phyloP scores from a whole-genome alignment of 37 sponge, comb jelly and placozoan genomes.

The Dysidea cf. avara region DNA sequence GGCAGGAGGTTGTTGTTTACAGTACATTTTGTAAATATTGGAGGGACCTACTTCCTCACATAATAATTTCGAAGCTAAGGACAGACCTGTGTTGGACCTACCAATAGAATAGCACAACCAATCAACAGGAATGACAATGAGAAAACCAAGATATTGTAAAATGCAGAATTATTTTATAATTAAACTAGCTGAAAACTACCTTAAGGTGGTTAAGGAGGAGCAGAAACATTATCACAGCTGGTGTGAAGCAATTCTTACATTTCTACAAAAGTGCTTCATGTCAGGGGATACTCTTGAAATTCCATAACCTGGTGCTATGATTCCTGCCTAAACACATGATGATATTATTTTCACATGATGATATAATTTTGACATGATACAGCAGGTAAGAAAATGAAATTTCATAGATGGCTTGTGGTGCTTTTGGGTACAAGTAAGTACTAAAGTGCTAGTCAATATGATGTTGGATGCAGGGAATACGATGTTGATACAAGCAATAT shows the following conservation, averaged over 20 bases:
- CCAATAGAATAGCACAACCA: constrained; percentile 26
- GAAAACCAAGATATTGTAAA: constrained; percentile 22
- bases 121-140: constrained; percentile 29
- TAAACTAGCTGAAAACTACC: constrained; percentile 16
- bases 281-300: background rate
- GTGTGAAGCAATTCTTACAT: background rate
- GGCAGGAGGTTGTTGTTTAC: constrained; percentile 5
- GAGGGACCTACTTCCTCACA: constrained; percentile 34
- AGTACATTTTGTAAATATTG: constrained; percentile 30
- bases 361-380: too few species aligned
- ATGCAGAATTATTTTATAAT: background rate
- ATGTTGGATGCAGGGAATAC: too few species aligned
- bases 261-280: constrained; percentile 6
- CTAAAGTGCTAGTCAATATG: too few species aligned
- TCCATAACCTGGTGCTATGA: too few species aligned
- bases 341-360: too few species aligned
- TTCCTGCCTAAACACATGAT: too few species aligned
- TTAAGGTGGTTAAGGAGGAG: constrained; percentile 22
- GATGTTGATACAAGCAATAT: too few species aligned
- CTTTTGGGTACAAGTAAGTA: too few species aligned
- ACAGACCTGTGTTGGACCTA: constrained; percentile 52
- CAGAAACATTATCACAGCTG: constrained; percentile 9
- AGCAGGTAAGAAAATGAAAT: too few species aligned
- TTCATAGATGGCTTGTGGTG: too few species aligned
- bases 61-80: constrained; percentile 43